Conservation (phyloP, 2,797 vertebrate species). For the Hapalemur alaotrensis region DNA sequence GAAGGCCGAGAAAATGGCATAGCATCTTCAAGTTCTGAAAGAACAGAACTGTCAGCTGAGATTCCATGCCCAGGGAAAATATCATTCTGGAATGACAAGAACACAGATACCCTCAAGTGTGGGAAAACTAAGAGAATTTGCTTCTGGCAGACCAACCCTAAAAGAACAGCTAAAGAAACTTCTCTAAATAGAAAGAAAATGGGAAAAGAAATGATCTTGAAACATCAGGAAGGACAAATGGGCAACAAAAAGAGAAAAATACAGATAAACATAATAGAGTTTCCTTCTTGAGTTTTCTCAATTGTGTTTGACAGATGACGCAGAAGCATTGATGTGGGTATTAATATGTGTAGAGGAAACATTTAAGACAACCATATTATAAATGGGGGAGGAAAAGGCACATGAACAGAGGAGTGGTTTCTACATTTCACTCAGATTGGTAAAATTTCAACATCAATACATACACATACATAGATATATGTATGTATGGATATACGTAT, state of each 20-base stretch:
- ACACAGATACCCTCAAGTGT: background rate
- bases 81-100: background rate
- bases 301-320: background rate
- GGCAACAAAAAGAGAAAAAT: background rate
- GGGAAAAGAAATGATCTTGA: background rate
- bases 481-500: no score
- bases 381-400: background rate
- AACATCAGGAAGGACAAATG: background rate
- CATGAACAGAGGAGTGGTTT: background rate
- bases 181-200: background rate
- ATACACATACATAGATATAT: no score
- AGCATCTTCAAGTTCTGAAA: background rate
- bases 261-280: background rate
- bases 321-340: background rate
- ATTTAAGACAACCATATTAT: background rate
- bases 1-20: background rate
- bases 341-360: background rate
- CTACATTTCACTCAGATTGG: background rate
- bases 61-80: background rate
- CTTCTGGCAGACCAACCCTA: background rate
- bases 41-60: background rate
- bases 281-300: no score
- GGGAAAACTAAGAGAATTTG: background rate
- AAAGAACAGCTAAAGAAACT: background rate
- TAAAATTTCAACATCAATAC: background rate